These are phyloP conservation scores for Eulithis prunata DNA, from an alignment of 2,888 invertebrate genomes.

Conservation along the genomic window DNA sequence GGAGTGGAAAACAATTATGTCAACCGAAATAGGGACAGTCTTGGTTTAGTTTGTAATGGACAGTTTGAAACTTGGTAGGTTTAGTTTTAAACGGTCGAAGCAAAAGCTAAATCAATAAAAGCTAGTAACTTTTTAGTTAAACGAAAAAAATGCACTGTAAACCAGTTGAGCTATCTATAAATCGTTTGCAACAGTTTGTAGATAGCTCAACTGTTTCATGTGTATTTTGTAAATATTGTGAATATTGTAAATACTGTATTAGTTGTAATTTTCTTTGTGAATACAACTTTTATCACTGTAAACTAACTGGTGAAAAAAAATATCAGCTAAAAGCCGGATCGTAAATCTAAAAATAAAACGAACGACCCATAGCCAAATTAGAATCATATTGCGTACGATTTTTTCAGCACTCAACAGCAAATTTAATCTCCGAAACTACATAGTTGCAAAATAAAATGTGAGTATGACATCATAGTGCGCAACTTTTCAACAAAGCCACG, in stretches of 20 bases:
- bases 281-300: too few relatives aligned
- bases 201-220: too few relatives aligned
- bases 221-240: too few relatives aligned
- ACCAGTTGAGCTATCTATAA: too few relatives aligned
- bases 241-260: too few relatives aligned
- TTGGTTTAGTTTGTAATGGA: slow-evolving; percentile 28
- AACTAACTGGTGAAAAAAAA: too few relatives aligned
- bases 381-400: background rate
- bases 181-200: too few relatives aligned
- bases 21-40: slow-evolving; percentile 27
- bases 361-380: background rate
- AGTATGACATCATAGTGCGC: slow-evolving; percentile 27
- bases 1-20: slow-evolving; percentile 42
- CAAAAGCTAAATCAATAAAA: background rate
- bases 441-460: slow-evolving; percentile 16
- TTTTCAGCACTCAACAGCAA: background rate
- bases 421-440: background rate
- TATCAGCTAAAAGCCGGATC: too few relatives aligned
- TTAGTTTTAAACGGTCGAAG: slow-evolving; percentile 13
- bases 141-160: too few relatives aligned
- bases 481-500: slow-evolving; percentile 31
- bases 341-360: background rate
- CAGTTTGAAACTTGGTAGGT: slow-evolving; percentile 16
- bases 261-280: too few relatives aligned
- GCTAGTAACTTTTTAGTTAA: background rate